These are phyloP conservation scores for Chaenogobius annularis DNA, from an alignment of 2,113 vertebrate genomes.

Conservation along the genomic window DNA sequence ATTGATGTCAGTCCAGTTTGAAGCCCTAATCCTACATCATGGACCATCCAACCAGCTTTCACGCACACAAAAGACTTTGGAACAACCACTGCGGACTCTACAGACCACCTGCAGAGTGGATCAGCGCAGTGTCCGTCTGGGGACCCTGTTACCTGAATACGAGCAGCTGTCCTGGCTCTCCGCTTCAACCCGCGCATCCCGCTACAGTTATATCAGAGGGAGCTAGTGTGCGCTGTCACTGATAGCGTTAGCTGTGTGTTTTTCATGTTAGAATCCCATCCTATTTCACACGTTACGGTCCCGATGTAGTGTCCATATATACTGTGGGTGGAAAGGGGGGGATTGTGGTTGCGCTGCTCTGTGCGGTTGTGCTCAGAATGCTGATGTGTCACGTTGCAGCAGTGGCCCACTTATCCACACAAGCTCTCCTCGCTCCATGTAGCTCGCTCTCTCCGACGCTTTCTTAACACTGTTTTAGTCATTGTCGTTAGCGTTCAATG, in stretches of 20 bases:
- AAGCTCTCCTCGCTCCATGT: slow-evolving; percentile 65
- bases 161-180: not conserved
- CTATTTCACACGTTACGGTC: slow-evolving; percentile 19
- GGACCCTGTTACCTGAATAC: slow-evolving; percentile 2
- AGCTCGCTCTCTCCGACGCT: slow-evolving; percentile 8
- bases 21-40: not conserved
- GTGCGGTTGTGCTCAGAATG: slow-evolving; percentile 76
- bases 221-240: slow-evolving; percentile 7
- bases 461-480: slow-evolving; percentile 21
- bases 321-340: slow-evolving; percentile 15
- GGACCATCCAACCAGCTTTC: not conserved
- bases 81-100: not conserved
- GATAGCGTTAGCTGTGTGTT: slow-evolving; percentile 24
- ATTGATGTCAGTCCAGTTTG: not conserved
- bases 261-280: slow-evolving; percentile 15
- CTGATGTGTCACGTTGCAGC: slow-evolving; percentile 83
- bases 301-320: slow-evolving; percentile 10
- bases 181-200: not conserved
- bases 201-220: not conserved
- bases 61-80: not conserved
- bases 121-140: slow-evolving; percentile 29
- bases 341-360: slow-evolving; percentile 62
- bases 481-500: not conserved
- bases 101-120: slow-evolving; percentile 1
- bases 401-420: slow-evolving; percentile 79